phyloP scores from a whole-genome alignment of 1,140 invertebrate species.

The Brachionus manjavacas region DNA sequence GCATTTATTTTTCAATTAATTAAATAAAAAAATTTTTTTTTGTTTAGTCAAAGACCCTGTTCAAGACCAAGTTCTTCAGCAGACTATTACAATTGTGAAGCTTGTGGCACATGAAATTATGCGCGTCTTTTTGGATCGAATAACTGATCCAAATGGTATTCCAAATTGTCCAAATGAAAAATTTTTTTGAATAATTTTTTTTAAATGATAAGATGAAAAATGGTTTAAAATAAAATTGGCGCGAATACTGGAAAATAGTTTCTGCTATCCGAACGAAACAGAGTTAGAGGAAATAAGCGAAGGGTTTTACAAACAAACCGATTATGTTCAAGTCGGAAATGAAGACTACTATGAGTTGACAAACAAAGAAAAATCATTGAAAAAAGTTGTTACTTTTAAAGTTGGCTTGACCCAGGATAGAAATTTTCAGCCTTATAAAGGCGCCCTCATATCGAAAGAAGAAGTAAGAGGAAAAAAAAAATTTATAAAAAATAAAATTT shows the following conservation, averaged over 20 bases:
- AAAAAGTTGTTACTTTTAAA: constrained; percentile 52
- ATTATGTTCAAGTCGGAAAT: constrained; percentile 26
- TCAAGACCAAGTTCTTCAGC: constrained; percentile 13
- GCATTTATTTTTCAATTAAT: background rate
- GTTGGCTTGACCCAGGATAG: constrained; percentile 52
- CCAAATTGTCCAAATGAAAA: background rate
- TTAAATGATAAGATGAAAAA: constrained; percentile 44
- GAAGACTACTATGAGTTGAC: background rate
- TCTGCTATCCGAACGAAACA: constrained; percentile 47
- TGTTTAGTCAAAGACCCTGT: background rate
- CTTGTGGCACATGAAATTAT: constrained; percentile 56
- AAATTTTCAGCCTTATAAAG: constrained; percentile 51
- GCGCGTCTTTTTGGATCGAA: constrained; percentile 52
- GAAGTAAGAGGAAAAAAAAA: constrained; percentile 46
- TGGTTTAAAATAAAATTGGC: constrained; percentile 50
- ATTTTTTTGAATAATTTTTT: background rate
- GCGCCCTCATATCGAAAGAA: constrained; percentile 51
- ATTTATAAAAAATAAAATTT: background rate
- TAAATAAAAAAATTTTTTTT: background rate
- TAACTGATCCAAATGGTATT: constrained; percentile 51
- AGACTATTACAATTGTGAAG: constrained; percentile 50
- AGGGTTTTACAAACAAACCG: constrained; percentile 7
- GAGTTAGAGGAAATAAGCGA: constrained; percentile 7
- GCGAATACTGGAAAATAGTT: constrained; percentile 49
- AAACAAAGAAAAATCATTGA: constrained; percentile 41